Base-by-base conservation (phyloP, 2,888 invertebrate species). In the Tipula helvola region DNA sequence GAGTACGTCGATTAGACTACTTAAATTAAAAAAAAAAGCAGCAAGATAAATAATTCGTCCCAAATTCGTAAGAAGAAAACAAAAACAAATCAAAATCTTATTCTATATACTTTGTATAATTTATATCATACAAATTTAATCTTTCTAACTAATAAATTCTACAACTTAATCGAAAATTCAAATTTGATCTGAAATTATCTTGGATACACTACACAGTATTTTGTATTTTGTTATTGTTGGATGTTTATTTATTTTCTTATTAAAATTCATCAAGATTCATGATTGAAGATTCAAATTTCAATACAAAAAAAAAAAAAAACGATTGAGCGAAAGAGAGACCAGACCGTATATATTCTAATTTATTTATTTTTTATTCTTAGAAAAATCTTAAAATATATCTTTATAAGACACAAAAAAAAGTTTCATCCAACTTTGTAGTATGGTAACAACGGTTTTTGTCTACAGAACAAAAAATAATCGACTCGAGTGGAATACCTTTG, bases 121-220 rank as follows among this genome's bases (percentile, higher is more conserved):
- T 71, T 18, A 71, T 71, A 71, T 71, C 28, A 10, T 71, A 71
- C 71, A 28, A 71, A 71, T 71, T 71, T 71, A 71, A 71, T 71
- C 28, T 71, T 71, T 71, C 71, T 71, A 71, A 71, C 28, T 71
- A 71, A 71, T 71, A 71, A 71, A 71, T 71, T 71, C 28, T 71
- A 71, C 71, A 71, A 71, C 71, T 71, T 71, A 71, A 71, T 71
- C 71, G 71, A 71, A 71, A 71, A 71, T 71, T 28, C 28, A 71
- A 71, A 71, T 71, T 71, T 71, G 71, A 71, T 71, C 71, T 71
- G 71, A 71, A 71, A 71, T 71, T 71, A 71, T 71, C 71, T 71
- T 71, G 8, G 8, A 28, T 71, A 71, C 13, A 28, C 28, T 44
- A 52, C 28, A 18, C 10, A 71, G 71, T 28, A 71, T 28, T 71